Conservation (phyloP, 2,113 vertebrate species). For the Pelvicachromis taeniatus region DNA sequence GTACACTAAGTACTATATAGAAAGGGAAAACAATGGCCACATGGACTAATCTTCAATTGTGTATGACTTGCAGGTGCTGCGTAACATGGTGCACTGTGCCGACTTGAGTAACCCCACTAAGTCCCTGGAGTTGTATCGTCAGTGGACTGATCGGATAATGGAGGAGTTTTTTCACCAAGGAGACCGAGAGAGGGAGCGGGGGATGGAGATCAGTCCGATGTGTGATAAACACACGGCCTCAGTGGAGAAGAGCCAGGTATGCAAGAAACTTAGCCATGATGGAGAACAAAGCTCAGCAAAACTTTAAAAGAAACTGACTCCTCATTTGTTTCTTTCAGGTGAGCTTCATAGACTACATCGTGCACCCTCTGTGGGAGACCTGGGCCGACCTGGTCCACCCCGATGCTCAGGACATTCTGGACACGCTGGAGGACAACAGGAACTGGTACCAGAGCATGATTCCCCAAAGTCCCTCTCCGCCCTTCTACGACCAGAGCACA, state of each 20-base stretch:
- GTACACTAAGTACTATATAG: not conserved
- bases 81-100: conserved; percentile 98
- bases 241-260: conserved; percentile 97
- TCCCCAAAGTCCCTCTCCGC: conserved; percentile 95
- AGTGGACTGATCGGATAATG: conserved; percentile 99
- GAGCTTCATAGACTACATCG: conserved; percentile 98
- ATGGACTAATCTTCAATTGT: not conserved
- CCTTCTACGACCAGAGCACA: conserved; percentile 84
- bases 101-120: conserved; percentile 98
- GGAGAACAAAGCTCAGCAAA: not conserved
- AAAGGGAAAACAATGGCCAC: not conserved
- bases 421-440: conserved; percentile 96
- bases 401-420: conserved; percentile 97
- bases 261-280: not conserved
- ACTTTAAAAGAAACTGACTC: not conserved
- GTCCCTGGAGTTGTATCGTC: conserved; percentile 93
- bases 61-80: conserved; percentile 80
- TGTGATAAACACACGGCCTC: conserved; percentile 97
- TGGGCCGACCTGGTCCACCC: conserved; percentile 99
- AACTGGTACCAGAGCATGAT: conserved; percentile 99
- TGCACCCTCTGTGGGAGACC: conserved; percentile 97
- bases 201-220: conserved; percentile 99
- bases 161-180: conserved; percentile 99
- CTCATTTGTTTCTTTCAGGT: conserved; percentile 72
- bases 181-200: conserved; percentile 91